phyloP scores from a whole-genome alignment of 2,113 vertebrate genomes.

The Columbina picui region DNA sequence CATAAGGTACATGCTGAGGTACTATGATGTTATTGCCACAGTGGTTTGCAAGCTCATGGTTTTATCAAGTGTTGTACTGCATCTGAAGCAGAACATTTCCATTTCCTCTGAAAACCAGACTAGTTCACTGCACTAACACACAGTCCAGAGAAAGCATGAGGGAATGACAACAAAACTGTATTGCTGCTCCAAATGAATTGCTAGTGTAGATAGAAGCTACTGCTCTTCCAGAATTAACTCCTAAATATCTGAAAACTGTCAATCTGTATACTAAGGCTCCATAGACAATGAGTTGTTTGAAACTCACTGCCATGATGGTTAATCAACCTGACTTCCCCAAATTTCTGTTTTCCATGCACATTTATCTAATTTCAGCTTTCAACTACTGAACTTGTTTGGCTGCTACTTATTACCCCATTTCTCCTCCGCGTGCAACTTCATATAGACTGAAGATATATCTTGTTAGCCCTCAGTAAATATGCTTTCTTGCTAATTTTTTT shows the following conservation, averaged over 20 bases:
- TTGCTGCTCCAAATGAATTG: background rate
- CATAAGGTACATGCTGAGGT: background rate
- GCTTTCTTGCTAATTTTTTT: background rate
- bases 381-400: background rate
- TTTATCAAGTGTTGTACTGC: background rate
- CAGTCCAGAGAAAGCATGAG: background rate
- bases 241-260: background rate
- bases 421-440: background rate
- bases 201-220: background rate
- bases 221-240: background rate
- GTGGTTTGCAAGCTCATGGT: background rate
- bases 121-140: background rate
- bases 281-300: background rate
- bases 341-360: background rate
- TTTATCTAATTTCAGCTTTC: background rate
- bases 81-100: background rate
- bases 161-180: background rate
- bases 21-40: background rate
- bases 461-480: background rate
- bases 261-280: background rate
- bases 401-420: background rate
- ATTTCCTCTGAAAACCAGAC: background rate
- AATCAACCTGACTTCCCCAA: background rate
- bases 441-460: background rate
- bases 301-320: background rate